A percentile compares a stretch with the other conserved stretches of the same genome.
Evolutionary conservation across 2,888 invertebrate species (phyloP).

Genomic region (Biston stratarius): DNA sequence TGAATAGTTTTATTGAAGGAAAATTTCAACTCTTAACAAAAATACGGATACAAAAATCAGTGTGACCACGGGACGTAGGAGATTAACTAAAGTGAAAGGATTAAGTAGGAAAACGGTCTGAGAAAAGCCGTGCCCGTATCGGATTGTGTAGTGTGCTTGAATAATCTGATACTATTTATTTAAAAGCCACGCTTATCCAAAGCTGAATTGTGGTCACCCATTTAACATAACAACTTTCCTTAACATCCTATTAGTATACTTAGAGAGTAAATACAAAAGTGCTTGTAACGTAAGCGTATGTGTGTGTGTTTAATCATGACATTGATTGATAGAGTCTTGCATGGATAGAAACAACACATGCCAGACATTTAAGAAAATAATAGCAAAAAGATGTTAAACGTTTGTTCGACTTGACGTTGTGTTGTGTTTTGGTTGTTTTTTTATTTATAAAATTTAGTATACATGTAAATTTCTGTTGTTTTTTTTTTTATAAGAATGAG

Average conservation of each 20-base stretch:
- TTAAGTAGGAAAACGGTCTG: conserved; percentile 32
- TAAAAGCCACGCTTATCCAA: conserved; percentile 3
- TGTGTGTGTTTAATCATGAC: conserved; percentile 1
- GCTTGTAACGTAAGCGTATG: not conserved
- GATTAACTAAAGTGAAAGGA: conserved; percentile 36
- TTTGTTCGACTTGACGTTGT: too few relatives aligned
- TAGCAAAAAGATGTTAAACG: too few relatives aligned
- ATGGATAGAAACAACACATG: not conserved
- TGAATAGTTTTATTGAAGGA: not conserved
- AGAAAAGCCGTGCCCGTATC: conserved; percentile 15
- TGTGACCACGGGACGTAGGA: conserved; percentile 31
- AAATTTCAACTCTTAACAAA: not conserved
- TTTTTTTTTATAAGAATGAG: too few relatives aligned
- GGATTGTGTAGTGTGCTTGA: conserved; percentile 30
- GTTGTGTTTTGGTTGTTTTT: too few relatives aligned
- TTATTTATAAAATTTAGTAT: too few relatives aligned
- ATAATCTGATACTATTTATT: conserved; percentile 22
- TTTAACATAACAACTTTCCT: not conserved
- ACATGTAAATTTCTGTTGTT: too few relatives aligned
- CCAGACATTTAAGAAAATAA: too few relatives aligned
- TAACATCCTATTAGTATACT: not conserved
- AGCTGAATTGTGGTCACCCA: not conserved
- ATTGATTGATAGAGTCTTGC: conserved; percentile 12
- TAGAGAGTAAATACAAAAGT: not conserved
- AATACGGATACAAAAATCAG: conserved; percentile 17